Evolutionary conservation across 2,113 vertebrate species (phyloP), one percentile per base, ranked within the genome.

Genomic region (Microtus oregoni): DNA sequence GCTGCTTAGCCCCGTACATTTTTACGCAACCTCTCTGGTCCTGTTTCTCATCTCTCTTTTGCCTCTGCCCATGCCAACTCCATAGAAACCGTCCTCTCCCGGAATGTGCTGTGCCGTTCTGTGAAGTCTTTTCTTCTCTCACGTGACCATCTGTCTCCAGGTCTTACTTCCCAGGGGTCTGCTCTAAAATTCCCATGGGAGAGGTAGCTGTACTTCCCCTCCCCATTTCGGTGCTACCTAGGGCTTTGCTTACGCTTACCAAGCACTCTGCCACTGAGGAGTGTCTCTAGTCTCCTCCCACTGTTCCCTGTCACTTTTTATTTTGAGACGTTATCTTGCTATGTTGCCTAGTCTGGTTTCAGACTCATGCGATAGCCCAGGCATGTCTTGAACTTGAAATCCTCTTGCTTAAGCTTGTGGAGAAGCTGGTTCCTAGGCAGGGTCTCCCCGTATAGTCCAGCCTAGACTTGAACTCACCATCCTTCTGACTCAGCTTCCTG

Each of bases 41-140:
- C 30, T 3, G 2, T 14, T 82, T 8, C 26, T 68, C 0, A 1
- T 14, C 4, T 12, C 4, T 38, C 41, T 12, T 38, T n/a, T 30
- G 10, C 22, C 58, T 79, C 50, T 68, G 26, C 32, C 7, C 17
- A 10, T 13, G 13, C 52, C 72, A 10, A 1, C 35, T 52, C 63
- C 81, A 35, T 38, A 61, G 52, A n/a, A 41, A 12, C 35, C 24
- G 0, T n/a, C 38, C 3, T 52, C 35, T 44, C 70, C 3, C 2
- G 20, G 78, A 20, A 58, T 79, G 81, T 52, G 68, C n/a, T 2
- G 0, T 30, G 41, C 47, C 26, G 1, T 85, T 73, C 91, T 55
- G 17, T 19, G 63, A 55, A 41, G 73, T 52, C 55, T 17, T 87
- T 32, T 63, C 19, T 92, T 86, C 13, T 87, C 65, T 35, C 22